Evolutionary conservation across 37 sponge, comb jelly and placozoan species (phyloP).

Genomic region (Beroe ovata): DNA sequence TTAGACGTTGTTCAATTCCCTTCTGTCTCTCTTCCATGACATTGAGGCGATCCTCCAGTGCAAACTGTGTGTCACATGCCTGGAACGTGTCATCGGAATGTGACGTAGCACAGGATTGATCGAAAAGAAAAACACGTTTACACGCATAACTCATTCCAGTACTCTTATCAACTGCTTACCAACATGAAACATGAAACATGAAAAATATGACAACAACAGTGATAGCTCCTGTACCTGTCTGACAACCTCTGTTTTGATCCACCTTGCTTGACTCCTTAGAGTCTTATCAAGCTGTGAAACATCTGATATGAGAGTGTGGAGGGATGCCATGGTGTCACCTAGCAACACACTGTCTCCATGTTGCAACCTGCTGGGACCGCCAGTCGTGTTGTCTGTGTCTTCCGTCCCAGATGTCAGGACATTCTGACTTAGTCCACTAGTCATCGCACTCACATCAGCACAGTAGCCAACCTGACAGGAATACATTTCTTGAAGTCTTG

Average conservation of each 20-base stretch:
- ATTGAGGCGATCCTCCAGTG: conserved; percentile 40
- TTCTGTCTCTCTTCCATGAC: not conserved
- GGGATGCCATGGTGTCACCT: not conserved
- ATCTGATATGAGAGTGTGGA: not conserved
- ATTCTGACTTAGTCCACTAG: not conserved
- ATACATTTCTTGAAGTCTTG: too few species aligned
- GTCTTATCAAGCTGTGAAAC: conserved; percentile 3
- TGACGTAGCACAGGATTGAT: too few species aligned
- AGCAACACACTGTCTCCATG: not conserved
- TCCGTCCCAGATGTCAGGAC: not conserved
- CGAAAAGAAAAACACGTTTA: too few species aligned
- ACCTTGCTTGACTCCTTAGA: conserved; percentile 11
- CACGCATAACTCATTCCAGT: too few species aligned
- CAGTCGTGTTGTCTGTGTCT: not conserved
- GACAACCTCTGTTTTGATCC: conserved; percentile 45
- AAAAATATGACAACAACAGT: not conserved
- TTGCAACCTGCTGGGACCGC: not conserved
- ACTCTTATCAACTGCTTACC: too few species aligned
- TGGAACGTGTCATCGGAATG: not conserved
- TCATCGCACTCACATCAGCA: not conserved
- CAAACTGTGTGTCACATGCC: conserved; percentile 49
- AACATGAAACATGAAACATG: too few species aligned
- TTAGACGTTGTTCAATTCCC: not conserved
- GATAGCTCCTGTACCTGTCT: conserved; percentile 8
- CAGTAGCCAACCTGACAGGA: not conserved